These are phyloP conservation scores for Accipiter virgatus DNA, from an alignment of 2,113 vertebrate species.

Conservation along the genomic window DNA sequence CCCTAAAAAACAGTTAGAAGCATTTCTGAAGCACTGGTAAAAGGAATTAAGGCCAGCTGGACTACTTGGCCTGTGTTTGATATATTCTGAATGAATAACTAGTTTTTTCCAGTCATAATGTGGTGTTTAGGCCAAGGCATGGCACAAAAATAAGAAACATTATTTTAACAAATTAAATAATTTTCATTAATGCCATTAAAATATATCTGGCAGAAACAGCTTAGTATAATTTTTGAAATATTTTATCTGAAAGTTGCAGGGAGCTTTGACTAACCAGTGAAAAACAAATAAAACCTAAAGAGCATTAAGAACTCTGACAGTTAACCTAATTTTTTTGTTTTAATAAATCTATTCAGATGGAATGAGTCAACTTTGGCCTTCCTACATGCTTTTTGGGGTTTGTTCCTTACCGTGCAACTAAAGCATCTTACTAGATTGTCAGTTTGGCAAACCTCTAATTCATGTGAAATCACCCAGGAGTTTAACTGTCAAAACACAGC, in stretches of 20 bases:
- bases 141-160: background rate
- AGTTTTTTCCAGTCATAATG: background rate
- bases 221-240: background rate
- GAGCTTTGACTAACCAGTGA: background rate
- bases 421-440: background rate
- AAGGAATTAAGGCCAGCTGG: background rate
- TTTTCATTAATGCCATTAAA: background rate
- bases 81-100: background rate
- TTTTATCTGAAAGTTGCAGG: background rate
- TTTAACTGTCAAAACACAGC: background rate
- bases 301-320: background rate
- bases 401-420: background rate
- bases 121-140: background rate
- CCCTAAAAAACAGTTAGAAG: background rate
- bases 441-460: background rate
- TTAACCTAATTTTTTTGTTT: background rate
- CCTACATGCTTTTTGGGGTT: background rate
- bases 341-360: background rate
- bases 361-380: background rate
- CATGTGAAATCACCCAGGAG: background rate
- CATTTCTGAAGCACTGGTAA: background rate
- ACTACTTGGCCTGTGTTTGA: background rate
- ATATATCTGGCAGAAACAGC: background rate
- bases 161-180: background rate
- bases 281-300: background rate